Conservation (phyloP, 2,888 invertebrate genomes). For the Temnothorax ravouxi region DNA sequence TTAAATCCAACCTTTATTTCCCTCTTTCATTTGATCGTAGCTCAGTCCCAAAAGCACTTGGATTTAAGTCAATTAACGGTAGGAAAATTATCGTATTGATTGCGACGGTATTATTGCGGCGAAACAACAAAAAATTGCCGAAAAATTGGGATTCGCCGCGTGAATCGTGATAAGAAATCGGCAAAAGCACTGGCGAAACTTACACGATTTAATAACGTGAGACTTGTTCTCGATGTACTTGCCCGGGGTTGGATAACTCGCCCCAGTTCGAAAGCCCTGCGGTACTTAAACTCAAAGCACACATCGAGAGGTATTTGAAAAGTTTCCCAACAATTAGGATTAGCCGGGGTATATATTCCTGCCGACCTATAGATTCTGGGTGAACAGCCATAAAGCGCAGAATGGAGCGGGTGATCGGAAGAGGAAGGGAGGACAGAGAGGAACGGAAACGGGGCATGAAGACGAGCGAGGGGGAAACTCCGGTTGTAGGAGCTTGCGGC, state of each 20-base stretch:
- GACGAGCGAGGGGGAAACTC: conserved; percentile 64
- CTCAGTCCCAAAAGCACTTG: conserved; percentile 7
- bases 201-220: conserved; percentile 57
- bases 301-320: conserved; percentile 76
- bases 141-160: conserved; percentile 1
- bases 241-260: conserved; percentile 62
- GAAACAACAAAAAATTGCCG: neutral
- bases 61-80: conserved; percentile 29
- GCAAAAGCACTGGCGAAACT: conserved; percentile 21
- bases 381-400: conserved; percentile 73
- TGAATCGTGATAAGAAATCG: conserved; percentile 37
- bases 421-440: conserved; percentile 42
- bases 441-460: conserved; percentile 55
- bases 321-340: conserved; percentile 81
- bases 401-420: conserved; percentile 17
- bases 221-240: conserved; percentile 66
- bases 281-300: conserved; percentile 74
- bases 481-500: conserved; percentile 75
- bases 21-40: conserved; percentile 22
- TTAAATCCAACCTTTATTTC: conserved; percentile 52
- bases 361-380: conserved; percentile 74
- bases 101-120: neutral
- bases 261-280: conserved; percentile 69
- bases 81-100: conserved; percentile 25
- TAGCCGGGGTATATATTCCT: conserved; percentile 68